Conservation (phyloP, 2,888 invertebrate genomes). For the Lomographa bimaculata region DNA sequence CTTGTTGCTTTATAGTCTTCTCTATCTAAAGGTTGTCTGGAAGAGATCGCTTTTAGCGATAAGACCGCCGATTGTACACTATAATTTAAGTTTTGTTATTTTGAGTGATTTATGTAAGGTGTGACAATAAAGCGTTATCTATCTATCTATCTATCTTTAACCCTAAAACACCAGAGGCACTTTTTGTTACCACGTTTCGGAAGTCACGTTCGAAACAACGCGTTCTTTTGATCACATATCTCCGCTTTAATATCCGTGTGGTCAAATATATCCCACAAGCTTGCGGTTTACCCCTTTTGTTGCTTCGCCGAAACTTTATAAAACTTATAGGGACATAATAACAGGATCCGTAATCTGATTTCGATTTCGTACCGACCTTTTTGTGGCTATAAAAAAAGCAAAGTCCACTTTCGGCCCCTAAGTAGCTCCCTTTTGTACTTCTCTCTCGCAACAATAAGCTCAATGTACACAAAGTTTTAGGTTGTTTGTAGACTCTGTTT, state of each 20-base stretch:
- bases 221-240: conserved; percentile 48
- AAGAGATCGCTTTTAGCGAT: no score
- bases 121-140: no score
- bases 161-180: conserved; percentile 36
- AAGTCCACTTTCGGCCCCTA: conserved; percentile 53
- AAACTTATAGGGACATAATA: conserved; percentile 63
- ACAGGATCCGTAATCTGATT: conserved; percentile 71
- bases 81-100: no score
- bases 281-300: conserved; percentile 57
- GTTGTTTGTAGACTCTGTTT: conserved; percentile 41
- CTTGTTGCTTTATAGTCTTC: no score
- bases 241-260: conserved; percentile 53
- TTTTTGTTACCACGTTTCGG: conserved; percentile 42
- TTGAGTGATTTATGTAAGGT: no score
- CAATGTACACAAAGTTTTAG: conserved; percentile 50
- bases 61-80: no score
- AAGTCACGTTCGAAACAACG: conserved; percentile 60
- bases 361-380: conserved; percentile 70
- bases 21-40: no score
- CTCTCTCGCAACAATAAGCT: conserved; percentile 45
- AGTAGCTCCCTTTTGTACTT: conserved; percentile 53
- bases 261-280: conserved; percentile 44
- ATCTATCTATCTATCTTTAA: no score
- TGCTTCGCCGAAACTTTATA: conserved; percentile 63
- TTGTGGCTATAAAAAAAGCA: conserved; percentile 68